These are phyloP conservation scores for Monochamus alternatus DNA, from an alignment of 2,888 invertebrate species.

Conservation along the genomic window DNA sequence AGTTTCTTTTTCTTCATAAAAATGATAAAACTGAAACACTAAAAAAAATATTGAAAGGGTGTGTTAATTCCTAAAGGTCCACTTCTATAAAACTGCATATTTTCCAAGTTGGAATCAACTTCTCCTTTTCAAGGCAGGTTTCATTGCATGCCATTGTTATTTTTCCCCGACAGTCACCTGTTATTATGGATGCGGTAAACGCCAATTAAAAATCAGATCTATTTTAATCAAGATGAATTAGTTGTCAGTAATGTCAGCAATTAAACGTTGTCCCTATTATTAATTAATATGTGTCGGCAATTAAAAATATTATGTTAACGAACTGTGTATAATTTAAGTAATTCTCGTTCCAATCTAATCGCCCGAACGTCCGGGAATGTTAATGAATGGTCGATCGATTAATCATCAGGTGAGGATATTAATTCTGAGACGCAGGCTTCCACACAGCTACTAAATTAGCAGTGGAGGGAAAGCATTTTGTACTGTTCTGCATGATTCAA, in stretches of 20 bases:
- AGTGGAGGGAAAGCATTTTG: no score
- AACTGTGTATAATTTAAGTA: conserved; percentile 12
- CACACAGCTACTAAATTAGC: neutral
- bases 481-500: no score
- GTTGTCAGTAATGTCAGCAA: conserved; percentile 8
- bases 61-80: no score
- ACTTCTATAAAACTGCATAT: no score
- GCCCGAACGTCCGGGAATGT: neutral
- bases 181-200: neutral
- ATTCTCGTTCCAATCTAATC: conserved; percentile 12
- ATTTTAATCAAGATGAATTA: conserved; percentile 3
- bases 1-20: no score
- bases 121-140: no score
- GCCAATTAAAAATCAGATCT: neutral
- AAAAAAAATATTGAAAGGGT: no score
- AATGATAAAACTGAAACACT: no score
- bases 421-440: neutral
- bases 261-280: conserved; percentile 6
- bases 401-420: neutral
- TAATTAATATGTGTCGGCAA: conserved; percentile 12
- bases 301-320: conserved; percentile 10
- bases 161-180: no score
- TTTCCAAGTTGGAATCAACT: no score
- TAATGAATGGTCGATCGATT: conserved; percentile 8
- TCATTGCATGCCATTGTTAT: no score